Percentiles rank a stretch among this genome's conserved stretches.
phyloP scores from a whole-genome alignment of 2,797 vertebrate species.

The Erpetoichthys calabaricus region DNA sequence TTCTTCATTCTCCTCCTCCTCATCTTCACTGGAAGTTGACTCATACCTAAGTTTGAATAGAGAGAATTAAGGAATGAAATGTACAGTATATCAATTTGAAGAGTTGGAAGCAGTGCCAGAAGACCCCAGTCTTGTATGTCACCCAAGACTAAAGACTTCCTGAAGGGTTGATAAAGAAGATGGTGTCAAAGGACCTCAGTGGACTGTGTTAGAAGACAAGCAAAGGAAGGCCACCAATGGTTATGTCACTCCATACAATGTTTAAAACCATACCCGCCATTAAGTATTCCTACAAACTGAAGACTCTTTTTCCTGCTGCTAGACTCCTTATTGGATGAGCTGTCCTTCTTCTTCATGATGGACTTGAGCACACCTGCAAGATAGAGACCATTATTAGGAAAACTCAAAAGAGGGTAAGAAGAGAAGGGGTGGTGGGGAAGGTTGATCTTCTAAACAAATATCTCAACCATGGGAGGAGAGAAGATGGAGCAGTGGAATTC shows the following conservation, averaged over 20 bases:
- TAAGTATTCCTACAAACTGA: slow-evolving; percentile 87
- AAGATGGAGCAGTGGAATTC: no score
- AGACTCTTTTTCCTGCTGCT: slow-evolving; percentile 71
- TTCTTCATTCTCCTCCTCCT: slow-evolving; percentile 46
- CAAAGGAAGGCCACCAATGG: no score
- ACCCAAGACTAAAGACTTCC: no score
- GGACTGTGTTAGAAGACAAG: no score
- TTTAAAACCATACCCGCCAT: slow-evolving; percentile 72
- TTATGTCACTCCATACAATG: not conserved
- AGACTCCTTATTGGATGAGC: slow-evolving; percentile 35
- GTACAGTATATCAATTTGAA: no score
- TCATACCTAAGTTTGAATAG: slow-evolving; percentile 58
- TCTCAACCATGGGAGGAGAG: no score
- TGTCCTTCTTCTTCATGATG: slow-evolving; percentile 89
- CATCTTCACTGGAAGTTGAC: slow-evolving; percentile 80
- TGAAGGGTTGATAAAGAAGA: no score
- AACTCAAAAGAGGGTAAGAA: not conserved
- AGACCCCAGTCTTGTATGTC: no score
- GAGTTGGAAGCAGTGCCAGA: no score
- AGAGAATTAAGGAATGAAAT: not conserved
- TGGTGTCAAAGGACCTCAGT: no score
- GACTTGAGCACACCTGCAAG: slow-evolving; percentile 71
- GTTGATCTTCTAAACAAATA: no score
- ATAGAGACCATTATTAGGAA: no score
- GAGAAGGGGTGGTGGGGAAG: not conserved